A percentile compares a stretch with the other conserved stretches of the same genome.
Conservation (phyloP, 2,888 invertebrate genomes). For the Microplitis manilae region DNA sequence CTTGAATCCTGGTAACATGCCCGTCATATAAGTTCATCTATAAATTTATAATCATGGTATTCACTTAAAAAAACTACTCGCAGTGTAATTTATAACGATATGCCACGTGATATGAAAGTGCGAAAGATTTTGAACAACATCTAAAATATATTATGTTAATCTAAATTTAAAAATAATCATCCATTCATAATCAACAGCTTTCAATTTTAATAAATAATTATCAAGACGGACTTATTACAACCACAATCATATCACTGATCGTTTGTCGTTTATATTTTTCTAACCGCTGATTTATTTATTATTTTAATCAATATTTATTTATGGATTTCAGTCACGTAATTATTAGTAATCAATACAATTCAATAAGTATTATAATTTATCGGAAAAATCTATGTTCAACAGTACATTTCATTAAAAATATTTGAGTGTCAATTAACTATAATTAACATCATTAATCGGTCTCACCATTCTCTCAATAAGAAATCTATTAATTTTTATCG, state of each 20-base stretch:
- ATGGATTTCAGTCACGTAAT: neutral
- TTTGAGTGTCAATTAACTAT: neutral
- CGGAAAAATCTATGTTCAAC: conserved; percentile 5
- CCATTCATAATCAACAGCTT: neutral
- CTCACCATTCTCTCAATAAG: neutral
- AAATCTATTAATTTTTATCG: neutral
- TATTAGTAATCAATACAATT: neutral
- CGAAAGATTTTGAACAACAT: conserved; percentile 20
- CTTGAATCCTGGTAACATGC: conserved; percentile 37
- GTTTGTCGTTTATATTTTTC: conserved; percentile 8
- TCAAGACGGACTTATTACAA: conserved; percentile 11
- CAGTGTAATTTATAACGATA: conserved; percentile 30
- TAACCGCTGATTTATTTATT: conserved; percentile 2
- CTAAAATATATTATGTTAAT: neutral
- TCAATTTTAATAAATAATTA: conserved; percentile 10
- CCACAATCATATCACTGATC: conserved; percentile 9
- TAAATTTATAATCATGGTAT: conserved; percentile 19
- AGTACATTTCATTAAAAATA: neutral
- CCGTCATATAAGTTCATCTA: conserved; percentile 20
- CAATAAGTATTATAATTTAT: conserved; percentile 6
- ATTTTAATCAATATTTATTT: neutral
- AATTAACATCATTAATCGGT: neutral
- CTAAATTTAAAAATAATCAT: conserved; percentile 38
- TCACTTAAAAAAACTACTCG: conserved; percentile 30
- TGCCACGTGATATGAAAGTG: conserved; percentile 55